phyloP scores from a whole-genome alignment of 2,888 invertebrate species.

The Eristalis tenax region DNA sequence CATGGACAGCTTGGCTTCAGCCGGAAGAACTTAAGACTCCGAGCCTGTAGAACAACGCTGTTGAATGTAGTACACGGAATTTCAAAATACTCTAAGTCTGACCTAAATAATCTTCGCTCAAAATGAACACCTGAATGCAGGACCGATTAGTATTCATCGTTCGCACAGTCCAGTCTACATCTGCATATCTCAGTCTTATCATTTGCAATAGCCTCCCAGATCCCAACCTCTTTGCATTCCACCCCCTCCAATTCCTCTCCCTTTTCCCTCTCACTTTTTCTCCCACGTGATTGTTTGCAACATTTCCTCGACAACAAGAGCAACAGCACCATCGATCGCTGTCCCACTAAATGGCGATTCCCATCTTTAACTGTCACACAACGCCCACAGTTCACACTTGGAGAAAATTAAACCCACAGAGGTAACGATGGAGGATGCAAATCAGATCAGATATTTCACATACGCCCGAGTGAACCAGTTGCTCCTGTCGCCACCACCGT shows the following conservation, averaged over 20 bases:
- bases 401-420: not conserved
- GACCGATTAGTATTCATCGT: no score
- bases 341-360: not conserved
- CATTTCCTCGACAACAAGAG: not conserved
- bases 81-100: no score
- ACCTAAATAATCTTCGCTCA: no score
- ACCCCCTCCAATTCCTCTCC: not conserved
- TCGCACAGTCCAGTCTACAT: no score
- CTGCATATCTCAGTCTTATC: no score
- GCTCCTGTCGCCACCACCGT: slow-evolving; percentile 17
- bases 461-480: slow-evolving; percentile 58
- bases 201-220: no score
- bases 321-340: not conserved
- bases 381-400: not conserved
- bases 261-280: not conserved
- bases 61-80: no score
- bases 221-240: not conserved
- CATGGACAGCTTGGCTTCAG: no score
- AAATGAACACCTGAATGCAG: no score
- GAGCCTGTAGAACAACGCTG: no score
- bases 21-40: no score
- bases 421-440: slow-evolving; percentile 16
- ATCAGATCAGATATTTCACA: slow-evolving; percentile 56
- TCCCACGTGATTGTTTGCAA: not conserved
- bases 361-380: not conserved